These are phyloP conservation scores for Myotis myotis DNA, from an alignment of 2,797 vertebrate genomes.

Conservation along the genomic window DNA sequence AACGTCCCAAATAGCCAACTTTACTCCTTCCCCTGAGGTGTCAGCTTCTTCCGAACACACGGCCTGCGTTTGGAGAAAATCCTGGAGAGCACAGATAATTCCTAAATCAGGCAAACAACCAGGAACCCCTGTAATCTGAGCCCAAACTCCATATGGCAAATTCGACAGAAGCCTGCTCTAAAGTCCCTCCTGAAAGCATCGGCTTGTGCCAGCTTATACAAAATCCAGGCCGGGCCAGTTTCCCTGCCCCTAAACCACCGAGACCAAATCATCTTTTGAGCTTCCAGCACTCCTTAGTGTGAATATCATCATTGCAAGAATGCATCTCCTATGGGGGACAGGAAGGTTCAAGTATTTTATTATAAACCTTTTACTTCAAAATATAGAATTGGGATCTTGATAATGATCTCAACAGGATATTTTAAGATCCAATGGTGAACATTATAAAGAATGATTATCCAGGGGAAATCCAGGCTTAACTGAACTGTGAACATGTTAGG, in stretches of 20 bases:
- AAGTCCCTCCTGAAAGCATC: conserved; percentile 43
- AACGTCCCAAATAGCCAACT: not conserved
- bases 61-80: conserved; percentile 29
- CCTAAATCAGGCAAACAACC: conserved; percentile 35
- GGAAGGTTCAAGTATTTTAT: conserved; percentile 15
- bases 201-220: conserved; percentile 26
- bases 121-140: conserved; percentile 53
- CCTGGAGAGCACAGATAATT: conserved; percentile 62
- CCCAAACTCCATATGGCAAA: conserved; percentile 64
- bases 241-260: not conserved
- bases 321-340: not conserved
- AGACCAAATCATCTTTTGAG: conserved; percentile 27
- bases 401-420: not conserved
- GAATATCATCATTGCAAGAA: conserved; percentile 1
- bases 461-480: conserved; percentile 19
- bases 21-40: not conserved
- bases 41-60: not conserved
- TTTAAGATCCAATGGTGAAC: conserved; percentile 1
- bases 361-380: conserved; percentile 29
- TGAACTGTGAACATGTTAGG: conserved; percentile 15
- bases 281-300: not conserved
- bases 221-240: not conserved
- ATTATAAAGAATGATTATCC: not conserved
- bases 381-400: not conserved
- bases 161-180: conserved; percentile 39